phyloP scores from a whole-genome alignment of 2,113 vertebrate genomes.

The Tupaia chinensis region DNA sequence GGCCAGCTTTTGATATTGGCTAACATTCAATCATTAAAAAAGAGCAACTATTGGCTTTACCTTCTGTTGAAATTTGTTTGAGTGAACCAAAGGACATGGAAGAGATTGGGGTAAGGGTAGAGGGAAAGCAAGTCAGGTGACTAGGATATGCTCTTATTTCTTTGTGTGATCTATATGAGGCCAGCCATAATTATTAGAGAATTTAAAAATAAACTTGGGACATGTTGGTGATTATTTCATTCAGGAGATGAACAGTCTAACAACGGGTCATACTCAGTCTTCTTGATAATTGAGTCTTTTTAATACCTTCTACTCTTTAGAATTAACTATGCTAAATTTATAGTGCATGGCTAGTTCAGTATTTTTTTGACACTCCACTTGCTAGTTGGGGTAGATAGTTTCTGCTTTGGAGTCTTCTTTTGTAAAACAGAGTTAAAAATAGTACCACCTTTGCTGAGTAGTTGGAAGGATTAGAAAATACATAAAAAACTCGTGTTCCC shows the following conservation, averaged over 20 bases:
- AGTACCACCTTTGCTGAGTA: not conserved
- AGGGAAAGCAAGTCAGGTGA: not conserved
- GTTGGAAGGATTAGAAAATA: not conserved
- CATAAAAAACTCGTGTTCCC: not conserved
- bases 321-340: not conserved
- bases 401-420: conserved; percentile 29
- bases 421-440: not conserved
- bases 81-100: not conserved
- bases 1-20: not conserved
- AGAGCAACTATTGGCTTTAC: not conserved
- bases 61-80: conserved; percentile 14
- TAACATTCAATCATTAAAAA: not conserved
- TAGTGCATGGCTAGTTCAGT: not conserved
- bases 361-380: not conserved
- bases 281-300: not conserved
- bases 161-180: not conserved
- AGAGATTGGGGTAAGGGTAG: not conserved
- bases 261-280: not conserved
- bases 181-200: not conserved
- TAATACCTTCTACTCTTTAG: not conserved
- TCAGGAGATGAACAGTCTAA: not conserved
- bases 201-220: not conserved
- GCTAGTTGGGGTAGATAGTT: not conserved
- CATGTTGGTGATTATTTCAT: not conserved
- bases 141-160: not conserved